Percentiles rank a stretch among this genome's conserved stretches.
Evolutionary conservation across 2,797 vertebrate genomes (phyloP).

Genomic region (Acrossocheilus wenchowensis): DNA sequence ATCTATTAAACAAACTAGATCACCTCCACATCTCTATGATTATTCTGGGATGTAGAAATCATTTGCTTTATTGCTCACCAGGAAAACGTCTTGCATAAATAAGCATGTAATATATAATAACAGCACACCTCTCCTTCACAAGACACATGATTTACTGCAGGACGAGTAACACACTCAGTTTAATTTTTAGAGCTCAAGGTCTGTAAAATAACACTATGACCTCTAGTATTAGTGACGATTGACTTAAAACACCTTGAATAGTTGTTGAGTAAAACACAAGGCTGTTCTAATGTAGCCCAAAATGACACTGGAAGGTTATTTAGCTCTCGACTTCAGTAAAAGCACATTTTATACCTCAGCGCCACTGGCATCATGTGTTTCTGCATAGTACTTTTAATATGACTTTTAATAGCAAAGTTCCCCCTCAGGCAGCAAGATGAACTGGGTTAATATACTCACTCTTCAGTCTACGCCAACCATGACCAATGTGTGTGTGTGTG

Average conservation of each 20-base stretch:
- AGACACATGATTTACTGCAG: background rate
- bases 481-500: slow-evolving; percentile 36
- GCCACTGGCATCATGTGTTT: slow-evolving; percentile 40
- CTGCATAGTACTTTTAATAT: slow-evolving; percentile 40
- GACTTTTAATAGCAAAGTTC: slow-evolving; percentile 50
- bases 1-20: too few species aligned
- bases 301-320: background rate
- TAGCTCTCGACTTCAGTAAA: background rate
- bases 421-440: slow-evolving; percentile 51
- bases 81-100: background rate
- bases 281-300: background rate
- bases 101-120: background rate
- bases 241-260: background rate
- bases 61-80: background rate
- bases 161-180: background rate
- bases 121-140: background rate
- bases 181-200: background rate
- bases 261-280: background rate
- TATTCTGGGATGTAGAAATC: background rate
- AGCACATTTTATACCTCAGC: background rate
- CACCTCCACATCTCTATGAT: background rate
- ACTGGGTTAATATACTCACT: slow-evolving; percentile 61
- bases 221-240: too few species aligned
- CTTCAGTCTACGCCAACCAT: slow-evolving; percentile 29
- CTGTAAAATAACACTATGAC: background rate